These are phyloP conservation scores for Drosophila chauvacae DNA, from an alignment of 1,140 invertebrate species.

Conservation along the genomic window DNA sequence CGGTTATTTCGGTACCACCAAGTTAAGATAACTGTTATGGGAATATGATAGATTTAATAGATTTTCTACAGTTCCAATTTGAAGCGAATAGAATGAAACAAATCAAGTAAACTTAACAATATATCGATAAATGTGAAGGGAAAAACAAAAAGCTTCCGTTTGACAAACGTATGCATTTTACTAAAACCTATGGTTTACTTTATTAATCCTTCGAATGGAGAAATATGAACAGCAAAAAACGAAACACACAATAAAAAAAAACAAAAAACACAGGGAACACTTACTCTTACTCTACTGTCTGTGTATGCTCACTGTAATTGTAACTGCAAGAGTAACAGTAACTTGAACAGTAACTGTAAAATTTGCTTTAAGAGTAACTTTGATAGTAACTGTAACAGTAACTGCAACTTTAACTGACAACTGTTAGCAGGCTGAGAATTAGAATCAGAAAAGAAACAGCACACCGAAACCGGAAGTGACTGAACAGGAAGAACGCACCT, in stretches of 20 bases:
- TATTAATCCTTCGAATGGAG: constrained; percentile 22
- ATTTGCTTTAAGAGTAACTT: not conserved
- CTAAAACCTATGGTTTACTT: constrained; percentile 38
- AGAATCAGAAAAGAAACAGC: constrained; percentile 11
- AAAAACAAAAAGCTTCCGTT: constrained; percentile 61
- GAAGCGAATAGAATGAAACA: constrained; percentile 25
- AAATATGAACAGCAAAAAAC: constrained; percentile 13
- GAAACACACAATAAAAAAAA: not conserved
- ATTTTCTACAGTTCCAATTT: constrained; percentile 68
- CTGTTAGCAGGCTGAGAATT: constrained; percentile 14
- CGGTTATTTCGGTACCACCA: constrained; percentile 73
- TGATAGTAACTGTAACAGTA: constrained; percentile 1
- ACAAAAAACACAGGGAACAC: constrained; percentile 21
- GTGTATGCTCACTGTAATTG: constrained; percentile 45
- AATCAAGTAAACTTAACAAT: constrained; percentile 30
- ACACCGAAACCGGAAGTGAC: constrained; percentile 15
- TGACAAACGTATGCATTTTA: constrained; percentile 66
- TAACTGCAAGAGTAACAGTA: constrained; percentile 1
- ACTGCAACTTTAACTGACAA: constrained; percentile 13
- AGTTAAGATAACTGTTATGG: constrained; percentile 50
- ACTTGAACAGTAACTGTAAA: constrained; percentile 6
- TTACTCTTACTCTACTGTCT: constrained; percentile 25
- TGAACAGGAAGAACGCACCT: constrained; percentile 10
- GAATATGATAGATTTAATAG: constrained; percentile 61
- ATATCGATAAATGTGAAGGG: constrained; percentile 34